Conservation (phyloP, 1,140 invertebrate species). For the Palaemon carinicauda region DNA sequence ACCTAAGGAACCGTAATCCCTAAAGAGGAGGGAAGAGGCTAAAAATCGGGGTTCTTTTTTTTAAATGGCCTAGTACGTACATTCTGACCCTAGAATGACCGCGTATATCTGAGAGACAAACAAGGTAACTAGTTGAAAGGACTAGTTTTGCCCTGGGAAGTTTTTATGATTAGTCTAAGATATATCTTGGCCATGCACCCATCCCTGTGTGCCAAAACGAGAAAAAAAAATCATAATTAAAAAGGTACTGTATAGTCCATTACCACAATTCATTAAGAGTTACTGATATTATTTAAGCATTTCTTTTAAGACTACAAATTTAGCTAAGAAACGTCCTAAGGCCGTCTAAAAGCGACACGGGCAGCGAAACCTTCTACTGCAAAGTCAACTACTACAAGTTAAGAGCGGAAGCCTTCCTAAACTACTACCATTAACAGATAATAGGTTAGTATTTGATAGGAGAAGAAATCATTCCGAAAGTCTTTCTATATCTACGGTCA, state of each 20-base stretch:
- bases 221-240: conserved; percentile 9
- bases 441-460: background rate
- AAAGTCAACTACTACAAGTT: conserved; percentile 4
- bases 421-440: conserved; percentile 8
- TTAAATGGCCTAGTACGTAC: conserved; percentile 34
- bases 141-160: conserved; percentile 25
- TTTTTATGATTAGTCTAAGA: background rate
- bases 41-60: background rate
- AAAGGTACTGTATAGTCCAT: conserved; percentile 24
- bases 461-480: conserved; percentile 9
- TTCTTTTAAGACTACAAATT: conserved; percentile 34
- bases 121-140: conserved; percentile 16
- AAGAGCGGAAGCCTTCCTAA: conserved; percentile 1
- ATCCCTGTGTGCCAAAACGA: conserved; percentile 42
- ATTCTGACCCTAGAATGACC: conserved; percentile 32
- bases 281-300: background rate
- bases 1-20: background rate
- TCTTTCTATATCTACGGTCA: background rate
- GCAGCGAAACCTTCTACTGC: background rate
- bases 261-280: conserved; percentile 23
- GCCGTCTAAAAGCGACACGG: background rate
- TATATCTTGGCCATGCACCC: conserved; percentile 44
- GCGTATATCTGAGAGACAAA: conserved; percentile 30
- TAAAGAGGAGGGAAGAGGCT: background rate
- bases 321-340: background rate